Evolutionary conservation across 2,797 vertebrate species (phyloP), one percentile per base, ranked within the genome.

Genomic region (Cirrhinus mrigala): DNA sequence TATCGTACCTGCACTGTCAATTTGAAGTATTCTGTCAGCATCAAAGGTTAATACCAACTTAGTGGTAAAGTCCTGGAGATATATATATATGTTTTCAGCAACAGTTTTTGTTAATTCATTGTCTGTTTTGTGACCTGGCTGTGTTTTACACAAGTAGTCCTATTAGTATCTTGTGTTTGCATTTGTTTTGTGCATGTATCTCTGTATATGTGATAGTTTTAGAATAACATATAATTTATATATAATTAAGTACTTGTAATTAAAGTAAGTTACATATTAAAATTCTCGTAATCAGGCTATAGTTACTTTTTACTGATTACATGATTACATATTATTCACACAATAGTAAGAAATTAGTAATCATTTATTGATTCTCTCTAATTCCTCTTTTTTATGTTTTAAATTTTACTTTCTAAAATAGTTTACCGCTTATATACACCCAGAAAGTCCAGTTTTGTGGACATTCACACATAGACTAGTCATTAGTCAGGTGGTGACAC

Each of bases 41-140:
- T 62, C n/a, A 50, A 79, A 66, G 11, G 9, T 62, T 48, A 18
- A 79, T 60, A 33, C 33, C 37, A 33, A 79, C 58, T 75, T 74
- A 29, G 24, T 18, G 14, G 6, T 73, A 27, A 73, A 73, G n/a
- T 46, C 44, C n/a, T 73, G 46, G n/a, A 73, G 7, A 73, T 8
- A 24, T 33, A 33, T 33, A 33, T 33, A 33, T 46, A 29, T 74
- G 16, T 18, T 24, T 74, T 24, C 3, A 24, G 3, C 15, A 27
- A 50, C 24, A 48, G 24, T 29, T 15, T 29, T 50, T 71, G 7
- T 48, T 70, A n/a, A 22, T 44, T 70, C 11, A 44, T 22, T 69
- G 40, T n/a, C 40, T 46, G 22, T 69, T 69, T 69, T 71, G 29
- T 68, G 18, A 73, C 24, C 44, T 27, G 70, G 14, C 7, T 15